These are phyloP conservation scores for Callocephalon fimbriatum DNA, from an alignment of 2,113 vertebrate species.

Conservation along the genomic window DNA sequence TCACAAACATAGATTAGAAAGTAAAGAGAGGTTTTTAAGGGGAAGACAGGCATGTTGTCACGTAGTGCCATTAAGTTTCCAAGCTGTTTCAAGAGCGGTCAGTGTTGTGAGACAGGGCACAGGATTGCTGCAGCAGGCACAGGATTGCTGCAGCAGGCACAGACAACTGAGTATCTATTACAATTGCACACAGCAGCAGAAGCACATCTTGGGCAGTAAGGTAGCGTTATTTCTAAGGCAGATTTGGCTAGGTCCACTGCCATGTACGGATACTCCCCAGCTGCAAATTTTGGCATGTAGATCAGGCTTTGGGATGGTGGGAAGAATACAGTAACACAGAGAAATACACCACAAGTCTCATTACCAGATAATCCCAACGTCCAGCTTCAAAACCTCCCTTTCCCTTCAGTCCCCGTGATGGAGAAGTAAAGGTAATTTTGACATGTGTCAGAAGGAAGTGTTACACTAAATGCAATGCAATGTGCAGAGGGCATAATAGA, in stretches of 20 bases:
- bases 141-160: accelerated
- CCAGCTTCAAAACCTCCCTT: neutral
- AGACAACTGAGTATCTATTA: neutral
- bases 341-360: neutral
- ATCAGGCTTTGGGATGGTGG: neutral
- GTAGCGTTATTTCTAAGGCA: neutral
- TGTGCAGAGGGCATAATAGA: neutral
- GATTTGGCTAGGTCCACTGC: too few species aligned
- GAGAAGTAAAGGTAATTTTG: neutral
- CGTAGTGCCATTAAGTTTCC: neutral
- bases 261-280: neutral
- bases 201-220: neutral
- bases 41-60: neutral
- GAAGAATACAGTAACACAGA: neutral
- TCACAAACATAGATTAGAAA: neutral
- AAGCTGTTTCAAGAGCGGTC: neutral
- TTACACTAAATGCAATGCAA: neutral
- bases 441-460: neutral
- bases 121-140: accelerated
- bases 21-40: neutral
- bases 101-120: accelerated
- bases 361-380: neutral
- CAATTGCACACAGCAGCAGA: neutral
- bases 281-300: neutral
- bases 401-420: neutral